phyloP scores from a whole-genome alignment of 2,888 invertebrate genomes.

The Napeogenes sylphis region DNA sequence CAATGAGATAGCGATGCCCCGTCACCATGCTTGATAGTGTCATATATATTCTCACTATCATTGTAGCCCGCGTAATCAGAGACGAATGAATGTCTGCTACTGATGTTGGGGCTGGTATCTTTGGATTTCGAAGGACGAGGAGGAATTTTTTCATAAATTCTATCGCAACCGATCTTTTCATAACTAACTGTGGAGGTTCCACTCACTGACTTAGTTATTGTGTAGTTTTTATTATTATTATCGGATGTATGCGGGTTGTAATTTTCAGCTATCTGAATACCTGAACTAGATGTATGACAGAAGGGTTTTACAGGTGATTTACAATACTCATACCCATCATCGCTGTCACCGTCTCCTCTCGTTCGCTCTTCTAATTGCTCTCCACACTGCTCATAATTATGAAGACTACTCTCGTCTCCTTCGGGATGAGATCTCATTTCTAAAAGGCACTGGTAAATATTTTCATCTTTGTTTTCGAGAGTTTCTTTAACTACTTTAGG shows the following conservation, averaged over 20 bases:
- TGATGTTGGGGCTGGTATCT: slow-evolving; percentile 61
- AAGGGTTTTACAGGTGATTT: slow-evolving; percentile 68
- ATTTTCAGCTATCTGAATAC: slow-evolving; percentile 75
- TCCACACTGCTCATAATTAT: slow-evolving; percentile 75
- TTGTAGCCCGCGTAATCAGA: slow-evolving; percentile 65
- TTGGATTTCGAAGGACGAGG: slow-evolving; percentile 54
- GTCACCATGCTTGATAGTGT: slow-evolving; percentile 78
- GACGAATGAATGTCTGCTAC: slow-evolving; percentile 60
- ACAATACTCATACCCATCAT: slow-evolving; percentile 74
- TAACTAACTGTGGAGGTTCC: slow-evolving; percentile 68
- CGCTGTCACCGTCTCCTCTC: slow-evolving; percentile 68
- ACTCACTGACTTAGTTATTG: slow-evolving; percentile 68
- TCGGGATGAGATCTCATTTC: slow-evolving; percentile 72
- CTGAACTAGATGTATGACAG: slow-evolving; percentile 63
- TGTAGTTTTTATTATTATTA: slow-evolving; percentile 56
- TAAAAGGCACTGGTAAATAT: slow-evolving; percentile 68
- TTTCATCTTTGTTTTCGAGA: slow-evolving; percentile 44
- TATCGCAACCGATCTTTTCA: slow-evolving; percentile 69
- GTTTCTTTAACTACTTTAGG: slow-evolving; percentile 48
- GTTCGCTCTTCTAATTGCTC: slow-evolving; percentile 62
- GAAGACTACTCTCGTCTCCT: slow-evolving; percentile 70
- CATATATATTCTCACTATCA: slow-evolving; percentile 79
- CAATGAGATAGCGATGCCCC: slow-evolving; percentile 73
- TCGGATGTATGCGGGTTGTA: slow-evolving; percentile 56
- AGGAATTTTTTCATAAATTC: slow-evolving; percentile 72